phyloP scores from a whole-genome alignment of 2,797 vertebrate genomes.

The Ctenopoma multispine region DNA sequence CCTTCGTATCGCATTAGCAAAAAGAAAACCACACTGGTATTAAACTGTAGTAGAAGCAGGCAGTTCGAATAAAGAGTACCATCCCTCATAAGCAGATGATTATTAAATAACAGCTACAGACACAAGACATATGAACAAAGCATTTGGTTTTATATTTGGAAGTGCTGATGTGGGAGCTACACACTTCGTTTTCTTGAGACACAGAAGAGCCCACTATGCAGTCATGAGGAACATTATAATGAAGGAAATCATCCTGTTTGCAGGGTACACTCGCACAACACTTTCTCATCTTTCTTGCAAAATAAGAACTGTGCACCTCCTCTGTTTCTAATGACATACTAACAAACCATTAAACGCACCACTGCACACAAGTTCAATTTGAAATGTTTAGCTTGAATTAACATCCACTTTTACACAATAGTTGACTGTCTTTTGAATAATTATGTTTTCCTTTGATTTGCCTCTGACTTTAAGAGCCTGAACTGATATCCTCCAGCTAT shows the following conservation, averaged over 20 bases:
- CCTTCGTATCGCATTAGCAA: no score
- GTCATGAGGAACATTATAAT: constrained; percentile 21
- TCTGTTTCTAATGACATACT: constrained; percentile 29
- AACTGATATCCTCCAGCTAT: constrained; percentile 80
- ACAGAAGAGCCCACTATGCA: constrained; percentile 4
- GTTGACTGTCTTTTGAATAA: constrained; percentile 68
- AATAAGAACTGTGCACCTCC: constrained; percentile 17
- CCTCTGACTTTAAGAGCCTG: constrained; percentile 78
- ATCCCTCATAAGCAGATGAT: no score
- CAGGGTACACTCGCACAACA: constrained; percentile 19
- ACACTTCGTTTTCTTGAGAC: constrained; percentile 13
- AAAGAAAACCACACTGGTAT: no score
- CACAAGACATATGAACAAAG: no score
- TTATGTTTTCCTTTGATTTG: constrained; percentile 75
- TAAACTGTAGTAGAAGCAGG: no score
- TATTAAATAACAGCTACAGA: no score
- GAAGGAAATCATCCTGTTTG: constrained; percentile 39
- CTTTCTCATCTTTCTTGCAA: constrained; percentile 9
- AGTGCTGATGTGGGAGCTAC: constrained; percentile 14
- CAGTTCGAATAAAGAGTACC: no score
- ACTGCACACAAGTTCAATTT: constrained; percentile 56
- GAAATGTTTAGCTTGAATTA: constrained; percentile 61
- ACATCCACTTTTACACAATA: constrained; percentile 58
- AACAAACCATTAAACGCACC: constrained; percentile 47
- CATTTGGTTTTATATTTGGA: neutral